Evolutionary conservation across 1,140 invertebrate genomes (phyloP).

Genomic region (Zaprionus kolodkinae): DNA sequence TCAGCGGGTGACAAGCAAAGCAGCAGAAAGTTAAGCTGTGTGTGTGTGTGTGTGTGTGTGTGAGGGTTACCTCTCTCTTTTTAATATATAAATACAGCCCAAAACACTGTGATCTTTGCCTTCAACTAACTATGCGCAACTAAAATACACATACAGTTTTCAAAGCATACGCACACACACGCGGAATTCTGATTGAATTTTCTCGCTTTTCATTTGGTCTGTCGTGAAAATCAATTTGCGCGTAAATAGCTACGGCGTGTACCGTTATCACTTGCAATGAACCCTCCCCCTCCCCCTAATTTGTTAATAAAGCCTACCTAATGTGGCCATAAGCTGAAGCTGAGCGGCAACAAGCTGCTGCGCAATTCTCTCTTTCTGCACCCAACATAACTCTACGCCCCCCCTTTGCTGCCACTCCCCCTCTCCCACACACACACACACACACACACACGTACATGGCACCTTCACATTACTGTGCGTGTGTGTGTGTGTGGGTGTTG

Average conservation of each 20-base stretch:
- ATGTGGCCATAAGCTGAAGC: constrained; percentile 7
- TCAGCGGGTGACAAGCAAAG: constrained; percentile 61
- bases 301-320: not conserved
- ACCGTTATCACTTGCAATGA: not conserved
- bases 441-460: constrained; percentile 4
- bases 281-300: not conserved
- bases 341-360: constrained; percentile 4
- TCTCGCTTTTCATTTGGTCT: not conserved
- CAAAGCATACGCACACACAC: not conserved
- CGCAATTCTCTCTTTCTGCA: not conserved
- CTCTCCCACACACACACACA: constrained; percentile 1
- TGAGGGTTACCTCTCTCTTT: not conserved
- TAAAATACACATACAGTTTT: not conserved
- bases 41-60: constrained; percentile 4
- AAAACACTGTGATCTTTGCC: not conserved
- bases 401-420: not conserved
- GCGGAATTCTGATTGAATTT: not conserved
- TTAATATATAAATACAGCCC: not conserved
- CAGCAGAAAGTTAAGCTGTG: not conserved
- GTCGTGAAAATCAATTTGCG: not conserved
- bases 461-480: not conserved
- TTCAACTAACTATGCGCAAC: not conserved
- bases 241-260: not conserved
- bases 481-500: no score
- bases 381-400: not conserved